Evolutionary conservation across 1,140 invertebrate species (phyloP).

Genomic region (Callitettix versicolor): DNA sequence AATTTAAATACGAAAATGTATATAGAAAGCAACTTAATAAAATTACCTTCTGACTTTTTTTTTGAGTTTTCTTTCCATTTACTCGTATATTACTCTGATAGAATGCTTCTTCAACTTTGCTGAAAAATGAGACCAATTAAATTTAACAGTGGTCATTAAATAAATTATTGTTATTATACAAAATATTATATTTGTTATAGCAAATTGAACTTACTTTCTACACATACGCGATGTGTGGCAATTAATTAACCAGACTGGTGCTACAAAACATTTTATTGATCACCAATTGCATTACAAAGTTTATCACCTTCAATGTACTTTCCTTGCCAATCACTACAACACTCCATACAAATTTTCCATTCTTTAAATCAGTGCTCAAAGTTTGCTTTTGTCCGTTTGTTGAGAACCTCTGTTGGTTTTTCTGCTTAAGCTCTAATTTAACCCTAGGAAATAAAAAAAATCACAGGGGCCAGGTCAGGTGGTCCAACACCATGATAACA

Average conservation of each 20-base stretch:
- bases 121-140: slow-evolving; percentile 30
- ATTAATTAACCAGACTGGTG: too few relatives aligned
- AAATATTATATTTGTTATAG: not conserved
- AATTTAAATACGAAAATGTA: not conserved
- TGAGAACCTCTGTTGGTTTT: not conserved
- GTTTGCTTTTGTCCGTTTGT: not conserved
- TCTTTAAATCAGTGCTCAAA: not conserved
- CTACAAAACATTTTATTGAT: too few relatives aligned
- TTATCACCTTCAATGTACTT: too few relatives aligned
- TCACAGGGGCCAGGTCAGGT: too few relatives aligned
- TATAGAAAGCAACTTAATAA: too few relatives aligned
- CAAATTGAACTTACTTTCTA: not conserved
- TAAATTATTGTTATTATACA: too few relatives aligned
- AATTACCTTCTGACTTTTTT: slow-evolving; percentile 47
- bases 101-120: slow-evolving; percentile 52
- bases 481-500: too few relatives aligned
- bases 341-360: too few relatives aligned
- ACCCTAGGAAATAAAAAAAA: too few relatives aligned
- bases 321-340: too few relatives aligned
- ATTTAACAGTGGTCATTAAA: too few relatives aligned
- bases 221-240: not conserved
- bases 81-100: slow-evolving; percentile 54
- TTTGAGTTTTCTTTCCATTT: slow-evolving; percentile 51
- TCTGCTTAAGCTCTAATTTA: not conserved
- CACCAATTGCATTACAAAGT: too few relatives aligned